phyloP scores from a whole-genome alignment of 2,797 vertebrate species.

The Pempheris klunzingeri region DNA sequence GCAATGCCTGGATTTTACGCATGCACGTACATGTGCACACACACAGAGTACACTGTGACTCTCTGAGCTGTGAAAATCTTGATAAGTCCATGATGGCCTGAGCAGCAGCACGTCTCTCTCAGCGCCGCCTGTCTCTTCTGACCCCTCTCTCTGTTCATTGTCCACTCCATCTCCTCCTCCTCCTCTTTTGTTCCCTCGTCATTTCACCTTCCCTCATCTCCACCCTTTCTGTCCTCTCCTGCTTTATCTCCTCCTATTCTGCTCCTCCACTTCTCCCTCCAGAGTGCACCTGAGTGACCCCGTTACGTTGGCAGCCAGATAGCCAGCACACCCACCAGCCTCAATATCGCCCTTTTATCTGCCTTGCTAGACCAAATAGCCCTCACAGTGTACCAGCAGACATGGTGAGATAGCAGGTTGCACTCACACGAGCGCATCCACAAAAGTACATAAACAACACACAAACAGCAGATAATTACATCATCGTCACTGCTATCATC shows the following conservation, averaged over 20 bases:
- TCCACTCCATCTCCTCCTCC: conserved; percentile 55
- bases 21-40: conserved; percentile 16
- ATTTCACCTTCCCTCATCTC: conserved; percentile 60
- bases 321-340: conserved; percentile 50
- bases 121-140: conserved; percentile 22
- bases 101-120: conserved; percentile 13
- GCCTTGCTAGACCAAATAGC: conserved; percentile 68
- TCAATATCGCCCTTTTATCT: conserved; percentile 73
- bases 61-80: conserved; percentile 41
- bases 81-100: conserved; percentile 39
- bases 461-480: conserved; percentile 51
- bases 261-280: conserved; percentile 59
- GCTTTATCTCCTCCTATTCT: conserved; percentile 63
- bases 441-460: conserved; percentile 24
- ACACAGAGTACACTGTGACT: neutral
- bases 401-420: conserved; percentile 53
- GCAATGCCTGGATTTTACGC: conserved; percentile 5
- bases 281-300: conserved; percentile 77
- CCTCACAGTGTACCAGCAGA: conserved; percentile 50
- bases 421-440: conserved; percentile 41
- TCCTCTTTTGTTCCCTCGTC: conserved; percentile 54
- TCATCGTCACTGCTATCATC: conserved; percentile 43
- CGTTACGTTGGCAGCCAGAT: conserved; percentile 57
- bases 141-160: conserved; percentile 37
- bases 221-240: conserved; percentile 44